Evolutionary conservation across 2,797 vertebrate species (phyloP).

Genomic region (Corythornis leucogaster): DNA sequence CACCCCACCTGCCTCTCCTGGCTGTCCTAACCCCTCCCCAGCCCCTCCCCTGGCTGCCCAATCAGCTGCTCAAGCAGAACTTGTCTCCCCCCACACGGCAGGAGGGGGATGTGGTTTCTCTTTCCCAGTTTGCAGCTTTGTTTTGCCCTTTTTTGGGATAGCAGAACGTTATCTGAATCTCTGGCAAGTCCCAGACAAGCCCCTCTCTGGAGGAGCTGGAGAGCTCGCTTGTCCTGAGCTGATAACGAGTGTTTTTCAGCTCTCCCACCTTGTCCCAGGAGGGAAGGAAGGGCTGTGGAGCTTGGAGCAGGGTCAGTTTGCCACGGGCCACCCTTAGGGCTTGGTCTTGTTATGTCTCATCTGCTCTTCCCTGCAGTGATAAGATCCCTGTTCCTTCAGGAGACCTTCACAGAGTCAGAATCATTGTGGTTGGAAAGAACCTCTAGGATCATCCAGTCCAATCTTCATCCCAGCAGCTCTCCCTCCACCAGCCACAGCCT

Average conservation of each 20-base stretch:
- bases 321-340: background rate
- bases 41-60: background rate
- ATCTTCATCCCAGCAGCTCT: no score
- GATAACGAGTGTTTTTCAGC: background rate
- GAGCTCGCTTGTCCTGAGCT: background rate
- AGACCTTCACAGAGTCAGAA: no score
- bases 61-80: background rate
- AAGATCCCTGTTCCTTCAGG: rapidly evolving
- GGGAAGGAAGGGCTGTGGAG: background rate
- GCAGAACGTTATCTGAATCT: background rate
- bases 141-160: conserved; percentile 46
- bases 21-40: background rate
- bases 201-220: background rate
- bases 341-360: background rate
- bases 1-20: background rate
- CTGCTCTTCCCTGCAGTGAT: background rate
- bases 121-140: background rate
- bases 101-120: background rate
- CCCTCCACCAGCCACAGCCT: no score
- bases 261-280: background rate
- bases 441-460: no score
- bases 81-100: rapidly evolving
- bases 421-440: no score
- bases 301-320: rapidly evolving
- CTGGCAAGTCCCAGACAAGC: background rate